Conservation (phyloP, 2,888 invertebrate genomes). For the Nomada flava region DNA sequence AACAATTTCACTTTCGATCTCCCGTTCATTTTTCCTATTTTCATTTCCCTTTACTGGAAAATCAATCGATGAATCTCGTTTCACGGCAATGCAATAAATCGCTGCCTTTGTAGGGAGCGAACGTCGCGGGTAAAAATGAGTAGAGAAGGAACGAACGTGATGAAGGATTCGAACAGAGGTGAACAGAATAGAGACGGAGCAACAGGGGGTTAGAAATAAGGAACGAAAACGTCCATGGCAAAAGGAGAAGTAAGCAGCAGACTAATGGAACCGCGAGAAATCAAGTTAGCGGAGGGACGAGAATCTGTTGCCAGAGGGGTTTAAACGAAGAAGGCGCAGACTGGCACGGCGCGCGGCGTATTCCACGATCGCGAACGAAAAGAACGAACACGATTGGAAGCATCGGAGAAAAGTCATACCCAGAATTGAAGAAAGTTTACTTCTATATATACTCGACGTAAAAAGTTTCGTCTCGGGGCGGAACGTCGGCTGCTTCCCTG, state of each 20-base stretch:
- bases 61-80: slow-evolving; percentile 49
- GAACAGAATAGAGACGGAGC: slow-evolving; percentile 29
- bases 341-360: background rate
- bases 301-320: slow-evolving; percentile 60
- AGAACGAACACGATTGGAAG: slow-evolving; percentile 10
- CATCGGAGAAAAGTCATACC: slow-evolving; percentile 18
- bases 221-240: slow-evolving; percentile 37
- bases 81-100: slow-evolving; percentile 59
- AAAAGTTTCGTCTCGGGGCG: slow-evolving; percentile 1
- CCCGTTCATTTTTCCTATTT: slow-evolving; percentile 41
- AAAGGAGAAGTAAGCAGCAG: slow-evolving; percentile 46
- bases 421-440: slow-evolving; percentile 14
- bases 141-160: background rate
- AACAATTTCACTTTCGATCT: slow-evolving; percentile 28
- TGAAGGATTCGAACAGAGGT: slow-evolving; percentile 1
- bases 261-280: slow-evolving; percentile 72
- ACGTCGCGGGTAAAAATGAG: slow-evolving; percentile 24
- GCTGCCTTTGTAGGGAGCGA: slow-evolving; percentile 31
- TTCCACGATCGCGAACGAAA: slow-evolving; percentile 18
- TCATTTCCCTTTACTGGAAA: background rate
- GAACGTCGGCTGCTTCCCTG: background rate
- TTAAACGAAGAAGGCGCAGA: slow-evolving; percentile 33
- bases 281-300: slow-evolving; percentile 62
- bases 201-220: slow-evolving; percentile 41
- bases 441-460: background rate